These are phyloP conservation scores for Dryobota labecula DNA, from an alignment of 2,888 invertebrate species.

Conservation along the genomic window DNA sequence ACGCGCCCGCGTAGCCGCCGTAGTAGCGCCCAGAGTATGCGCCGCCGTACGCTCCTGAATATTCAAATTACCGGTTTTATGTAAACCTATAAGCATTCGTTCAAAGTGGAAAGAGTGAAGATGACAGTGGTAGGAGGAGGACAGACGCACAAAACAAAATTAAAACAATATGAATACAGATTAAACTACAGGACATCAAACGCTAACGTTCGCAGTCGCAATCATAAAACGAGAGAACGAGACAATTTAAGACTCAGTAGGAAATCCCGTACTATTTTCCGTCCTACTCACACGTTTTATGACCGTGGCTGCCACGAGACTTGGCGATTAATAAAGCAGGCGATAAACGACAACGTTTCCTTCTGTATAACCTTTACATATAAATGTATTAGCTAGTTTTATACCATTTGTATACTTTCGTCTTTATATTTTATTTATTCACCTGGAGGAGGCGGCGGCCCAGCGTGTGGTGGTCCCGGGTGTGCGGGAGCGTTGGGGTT, in stretches of 20 bases:
- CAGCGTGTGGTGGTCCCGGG: conserved; percentile 75
- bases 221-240: not conserved
- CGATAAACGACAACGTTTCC: not conserved
- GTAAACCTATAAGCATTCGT: too few species aligned
- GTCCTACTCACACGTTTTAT: not conserved
- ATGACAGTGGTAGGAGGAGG: not conserved
- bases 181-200: not conserved
- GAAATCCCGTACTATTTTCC: not conserved
- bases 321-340: not conserved
- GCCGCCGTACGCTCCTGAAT: conserved; percentile 78
- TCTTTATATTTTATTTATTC: conserved; percentile 16
- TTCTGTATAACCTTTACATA: not conserved
- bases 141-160: not conserved
- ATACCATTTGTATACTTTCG: not conserved
- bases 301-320: too few species aligned
- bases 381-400: not conserved
- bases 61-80: too few species aligned
- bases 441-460: conserved; percentile 82
- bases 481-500: conserved; percentile 78
- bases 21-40: conserved; percentile 84
- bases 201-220: not conserved
- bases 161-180: too few species aligned
- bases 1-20: conserved; percentile 78
- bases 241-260: not conserved
- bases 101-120: conserved; percentile 9